A percentile compares a stretch with the other conserved stretches of the same genome.
Conservation (phyloP, 2,888 invertebrate genomes). For the Drosophila rubida region DNA sequence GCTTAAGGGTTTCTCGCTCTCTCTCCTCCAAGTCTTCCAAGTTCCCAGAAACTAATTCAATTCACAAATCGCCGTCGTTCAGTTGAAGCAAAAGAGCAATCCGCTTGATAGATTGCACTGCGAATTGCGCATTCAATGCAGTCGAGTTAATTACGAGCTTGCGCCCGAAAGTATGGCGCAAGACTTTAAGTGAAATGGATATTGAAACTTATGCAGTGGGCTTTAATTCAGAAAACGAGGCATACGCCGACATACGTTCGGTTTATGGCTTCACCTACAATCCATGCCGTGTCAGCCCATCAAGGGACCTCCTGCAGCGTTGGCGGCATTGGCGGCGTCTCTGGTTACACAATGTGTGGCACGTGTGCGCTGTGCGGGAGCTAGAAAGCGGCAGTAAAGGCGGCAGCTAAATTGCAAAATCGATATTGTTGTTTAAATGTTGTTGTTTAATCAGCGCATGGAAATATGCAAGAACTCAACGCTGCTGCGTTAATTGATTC, state of each 20-base stretch:
- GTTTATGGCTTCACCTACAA: constrained; percentile 60
- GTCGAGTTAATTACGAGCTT: constrained; percentile 14
- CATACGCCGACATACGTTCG: constrained; percentile 61
- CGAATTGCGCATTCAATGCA: constrained; percentile 1
- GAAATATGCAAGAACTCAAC: constrained; percentile 38
- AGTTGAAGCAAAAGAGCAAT: neutral
- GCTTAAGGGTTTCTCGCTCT: constrained; percentile 54
- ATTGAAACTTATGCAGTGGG: constrained; percentile 25
- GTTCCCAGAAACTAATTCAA: constrained; percentile 1
- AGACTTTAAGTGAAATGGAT: constrained; percentile 25
- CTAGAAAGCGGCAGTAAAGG: neutral
- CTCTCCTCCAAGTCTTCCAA: constrained; percentile 18
- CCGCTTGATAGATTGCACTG: constrained; percentile 7
- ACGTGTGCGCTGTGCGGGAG: neutral
- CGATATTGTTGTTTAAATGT: constrained; percentile 56
- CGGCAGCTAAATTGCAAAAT: constrained; percentile 59
- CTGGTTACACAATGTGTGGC: constrained; percentile 40
- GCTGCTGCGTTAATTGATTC: constrained; percentile 63
- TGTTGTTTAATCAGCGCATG: constrained; percentile 46
- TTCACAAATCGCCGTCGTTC: constrained; percentile 4
- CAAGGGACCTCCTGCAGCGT: constrained; percentile 47
- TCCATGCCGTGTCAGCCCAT: neutral
- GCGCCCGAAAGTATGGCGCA: constrained; percentile 15
- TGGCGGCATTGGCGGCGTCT: constrained; percentile 46
- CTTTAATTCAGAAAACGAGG: constrained; percentile 62